Evolutionary conservation across 2,888 invertebrate genomes (phyloP).

Genomic region (Polyploca ridens): DNA sequence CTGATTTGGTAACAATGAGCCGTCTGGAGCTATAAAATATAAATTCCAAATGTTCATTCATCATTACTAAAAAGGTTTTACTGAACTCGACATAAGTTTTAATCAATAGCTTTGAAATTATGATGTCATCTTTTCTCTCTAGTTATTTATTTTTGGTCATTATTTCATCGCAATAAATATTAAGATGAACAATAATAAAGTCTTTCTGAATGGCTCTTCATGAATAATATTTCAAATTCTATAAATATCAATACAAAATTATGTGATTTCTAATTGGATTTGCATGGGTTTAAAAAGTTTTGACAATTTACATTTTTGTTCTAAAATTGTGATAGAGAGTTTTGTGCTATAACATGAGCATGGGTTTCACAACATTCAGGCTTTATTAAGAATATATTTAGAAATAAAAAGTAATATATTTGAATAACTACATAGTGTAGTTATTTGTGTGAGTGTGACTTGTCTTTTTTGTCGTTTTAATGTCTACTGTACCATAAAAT

Average conservation of each 20-base stretch:
- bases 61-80: no score
- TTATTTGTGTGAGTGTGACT: slow-evolving; percentile 80
- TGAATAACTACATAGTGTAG: slow-evolving; percentile 56
- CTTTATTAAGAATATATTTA: slow-evolving; percentile 26
- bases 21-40: no score
- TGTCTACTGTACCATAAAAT: slow-evolving; percentile 81
- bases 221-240: background rate
- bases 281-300: slow-evolving; percentile 24
- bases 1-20: background rate
- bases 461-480: slow-evolving; percentile 82
- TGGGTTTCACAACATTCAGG: slow-evolving; percentile 32
- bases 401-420: slow-evolving; percentile 24
- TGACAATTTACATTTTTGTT: background rate
- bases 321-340: background rate
- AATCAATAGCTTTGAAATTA: background rate
- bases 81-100: background rate
- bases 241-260: background rate
- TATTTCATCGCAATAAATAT: background rate
- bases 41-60: no score
- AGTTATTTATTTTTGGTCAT: background rate
- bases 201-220: background rate
- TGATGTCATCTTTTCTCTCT: background rate
- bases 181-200: no score
- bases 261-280: slow-evolving; percentile 14
- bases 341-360: slow-evolving; percentile 24